phyloP scores from a whole-genome alignment of 2,113 vertebrate species.

The Gorsachius goisagi region DNA sequence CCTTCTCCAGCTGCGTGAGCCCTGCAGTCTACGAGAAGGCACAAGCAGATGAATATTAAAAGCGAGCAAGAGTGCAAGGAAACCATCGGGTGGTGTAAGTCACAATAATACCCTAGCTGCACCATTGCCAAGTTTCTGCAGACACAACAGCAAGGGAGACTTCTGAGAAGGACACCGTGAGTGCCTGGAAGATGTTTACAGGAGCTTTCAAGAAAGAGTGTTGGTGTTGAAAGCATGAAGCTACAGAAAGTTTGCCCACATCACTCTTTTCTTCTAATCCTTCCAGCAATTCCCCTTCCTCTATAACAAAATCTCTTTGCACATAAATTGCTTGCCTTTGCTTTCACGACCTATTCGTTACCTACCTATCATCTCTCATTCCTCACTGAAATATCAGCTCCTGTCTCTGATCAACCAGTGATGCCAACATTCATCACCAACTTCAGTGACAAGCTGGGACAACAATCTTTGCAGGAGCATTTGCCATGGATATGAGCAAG shows the following conservation, averaged over 20 bases:
- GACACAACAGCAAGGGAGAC: background rate
- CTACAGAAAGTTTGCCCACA: background rate
- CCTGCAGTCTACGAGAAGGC: background rate
- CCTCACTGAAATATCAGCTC: slow-evolving; percentile 47
- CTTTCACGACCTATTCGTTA: slow-evolving; percentile 15
- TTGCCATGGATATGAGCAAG: slow-evolving; percentile 57
- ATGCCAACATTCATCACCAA: slow-evolving; percentile 59
- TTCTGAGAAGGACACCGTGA: background rate
- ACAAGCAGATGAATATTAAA: background rate
- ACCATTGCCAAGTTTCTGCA: background rate
- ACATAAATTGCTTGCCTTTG: background rate
- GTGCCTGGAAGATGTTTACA: background rate
- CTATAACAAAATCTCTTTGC: background rate
- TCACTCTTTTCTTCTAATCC: background rate
- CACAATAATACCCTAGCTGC: background rate
- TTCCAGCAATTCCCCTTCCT: background rate
- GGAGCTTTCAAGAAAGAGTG: background rate
- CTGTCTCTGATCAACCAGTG: slow-evolving; percentile 31
- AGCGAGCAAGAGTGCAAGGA: background rate
- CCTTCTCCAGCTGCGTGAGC: background rate
- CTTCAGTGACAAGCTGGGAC: slow-evolving; percentile 54
- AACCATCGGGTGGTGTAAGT: background rate
- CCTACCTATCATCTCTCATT: slow-evolving; percentile 38
- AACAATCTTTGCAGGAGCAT: slow-evolving; percentile 49
- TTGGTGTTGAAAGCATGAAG: background rate